Conservation (phyloP, 2,113 vertebrate genomes). For the Hyaena hyaena region DNA sequence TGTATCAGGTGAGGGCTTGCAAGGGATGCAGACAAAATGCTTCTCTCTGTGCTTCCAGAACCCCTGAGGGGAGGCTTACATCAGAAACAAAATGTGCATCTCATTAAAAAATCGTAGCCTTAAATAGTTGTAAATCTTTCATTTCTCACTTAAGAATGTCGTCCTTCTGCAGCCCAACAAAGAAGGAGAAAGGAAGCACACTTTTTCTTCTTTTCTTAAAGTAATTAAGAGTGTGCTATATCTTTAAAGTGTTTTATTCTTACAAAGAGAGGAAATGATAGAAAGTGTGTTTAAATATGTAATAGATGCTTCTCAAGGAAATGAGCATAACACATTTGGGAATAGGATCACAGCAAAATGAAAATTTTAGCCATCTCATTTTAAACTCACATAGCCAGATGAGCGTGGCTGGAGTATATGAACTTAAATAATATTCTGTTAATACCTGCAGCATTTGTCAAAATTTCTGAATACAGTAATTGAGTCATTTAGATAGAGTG, state of each 20-base stretch:
- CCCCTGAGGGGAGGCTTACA: not conserved
- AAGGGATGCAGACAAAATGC: not conserved
- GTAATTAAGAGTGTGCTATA: conserved; percentile 43
- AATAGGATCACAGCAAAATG: conserved; percentile 32
- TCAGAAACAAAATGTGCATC: conserved; percentile 42
- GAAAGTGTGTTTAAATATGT: conserved; percentile 60
- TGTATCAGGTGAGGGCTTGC: not conserved
- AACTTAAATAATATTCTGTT: conserved; percentile 56
- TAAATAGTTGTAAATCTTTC: conserved; percentile 55
- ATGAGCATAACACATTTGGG: conserved; percentile 43
- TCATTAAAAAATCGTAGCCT: conserved; percentile 55
- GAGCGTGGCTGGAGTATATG: not conserved
- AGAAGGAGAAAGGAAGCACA: not conserved
- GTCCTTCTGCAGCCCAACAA: not conserved
- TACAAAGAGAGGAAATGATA: conserved; percentile 53
- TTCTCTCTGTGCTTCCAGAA: not conserved
- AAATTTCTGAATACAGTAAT: conserved; percentile 19
- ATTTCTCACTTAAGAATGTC: conserved; percentile 44
- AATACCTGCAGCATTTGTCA: not conserved
- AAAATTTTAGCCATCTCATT: conserved; percentile 44
- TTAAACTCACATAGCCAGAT: conserved; percentile 39
- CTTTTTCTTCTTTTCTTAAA: not conserved
- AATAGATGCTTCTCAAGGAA: conserved; percentile 69
- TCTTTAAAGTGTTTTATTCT: conserved; percentile 45
- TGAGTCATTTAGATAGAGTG: conserved; percentile 9